Percentiles rank a stretch among this genome's conserved stretches.
phyloP scores from a whole-genome alignment of 2,113 vertebrate genomes.

The Rhineura floridana region DNA sequence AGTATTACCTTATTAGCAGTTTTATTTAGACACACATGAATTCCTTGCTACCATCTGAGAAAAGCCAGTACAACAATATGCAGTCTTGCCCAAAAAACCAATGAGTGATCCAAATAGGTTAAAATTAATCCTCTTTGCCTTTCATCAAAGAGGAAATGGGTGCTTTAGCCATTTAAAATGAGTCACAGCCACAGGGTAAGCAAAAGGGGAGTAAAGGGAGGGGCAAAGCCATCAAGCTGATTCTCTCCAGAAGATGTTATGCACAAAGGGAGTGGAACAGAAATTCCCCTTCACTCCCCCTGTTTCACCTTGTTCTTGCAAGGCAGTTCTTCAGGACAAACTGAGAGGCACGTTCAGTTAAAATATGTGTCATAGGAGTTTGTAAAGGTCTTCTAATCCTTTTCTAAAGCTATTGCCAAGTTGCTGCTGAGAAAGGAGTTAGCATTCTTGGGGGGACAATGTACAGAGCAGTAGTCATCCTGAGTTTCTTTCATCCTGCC shows the following conservation, averaged over 20 bases:
- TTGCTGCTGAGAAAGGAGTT: background rate
- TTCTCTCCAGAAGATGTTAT: background rate
- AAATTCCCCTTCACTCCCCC: constrained; percentile 11
- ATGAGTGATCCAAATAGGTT: background rate
- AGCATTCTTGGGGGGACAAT: background rate
- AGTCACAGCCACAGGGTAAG: constrained; percentile 3
- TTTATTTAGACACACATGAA: constrained; percentile 1
- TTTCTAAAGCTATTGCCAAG: background rate
- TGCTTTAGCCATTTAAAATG: background rate
- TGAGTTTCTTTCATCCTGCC: background rate
- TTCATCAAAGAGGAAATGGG: constrained; percentile 7
- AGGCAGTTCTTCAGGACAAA: background rate
- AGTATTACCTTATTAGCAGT: background rate
- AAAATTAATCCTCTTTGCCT: constrained; percentile 16
- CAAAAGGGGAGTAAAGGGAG: background rate
- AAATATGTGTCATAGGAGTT: background rate
- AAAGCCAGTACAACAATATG: background rate
- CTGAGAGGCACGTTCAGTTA: background rate
- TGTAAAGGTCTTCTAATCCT: background rate
- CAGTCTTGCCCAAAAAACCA: background rate
- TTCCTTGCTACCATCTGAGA: background rate
- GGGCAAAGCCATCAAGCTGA: background rate
- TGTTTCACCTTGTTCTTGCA: background rate
- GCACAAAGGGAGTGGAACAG: background rate
- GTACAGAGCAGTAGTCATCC: background rate